Evolutionary conservation across 2,888 invertebrate genomes (phyloP).

Genomic region (Noctuana brunneofusca): DNA sequence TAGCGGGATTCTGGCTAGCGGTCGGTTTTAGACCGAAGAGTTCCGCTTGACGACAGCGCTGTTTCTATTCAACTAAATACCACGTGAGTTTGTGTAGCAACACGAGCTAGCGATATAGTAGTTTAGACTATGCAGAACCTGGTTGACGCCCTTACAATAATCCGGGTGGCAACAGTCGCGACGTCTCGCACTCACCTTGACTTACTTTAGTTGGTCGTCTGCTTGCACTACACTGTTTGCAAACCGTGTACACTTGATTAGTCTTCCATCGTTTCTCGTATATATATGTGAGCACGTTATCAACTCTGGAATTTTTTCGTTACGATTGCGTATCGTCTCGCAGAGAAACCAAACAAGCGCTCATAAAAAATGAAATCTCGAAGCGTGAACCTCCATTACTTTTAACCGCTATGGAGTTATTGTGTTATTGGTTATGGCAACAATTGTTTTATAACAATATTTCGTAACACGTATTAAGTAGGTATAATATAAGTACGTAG

Average conservation of each 20-base stretch:
- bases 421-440: slow-evolving; percentile 2
- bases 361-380: slow-evolving; percentile 3
- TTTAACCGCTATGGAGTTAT: background rate
- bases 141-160: slow-evolving; percentile 38
- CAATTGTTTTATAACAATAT: slow-evolving; percentile 14
- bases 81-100: slow-evolving; percentile 13
- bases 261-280: slow-evolving; percentile 44
- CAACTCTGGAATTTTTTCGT: slow-evolving; percentile 20
- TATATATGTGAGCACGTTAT: slow-evolving; percentile 35
- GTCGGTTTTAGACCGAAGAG: slow-evolving; percentile 2
- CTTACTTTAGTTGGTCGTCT: slow-evolving; percentile 73
- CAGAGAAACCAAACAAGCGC: background rate
- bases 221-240: slow-evolving; percentile 66
- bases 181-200: slow-evolving; percentile 75
- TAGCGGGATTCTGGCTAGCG: slow-evolving; percentile 2
- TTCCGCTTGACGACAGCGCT: slow-evolving; percentile 23
- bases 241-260: slow-evolving; percentile 64
- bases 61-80: slow-evolving; percentile 19
- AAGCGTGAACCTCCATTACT: background rate
- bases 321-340: slow-evolving; percentile 8
- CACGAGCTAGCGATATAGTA: background rate
- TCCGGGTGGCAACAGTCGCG: slow-evolving; percentile 77
- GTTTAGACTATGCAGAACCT: background rate
- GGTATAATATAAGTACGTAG: background rate
- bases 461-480: slow-evolving; percentile 10